Evolutionary conservation across 2,113 vertebrate genomes (phyloP).

Genomic region (Lanius collurio): DNA sequence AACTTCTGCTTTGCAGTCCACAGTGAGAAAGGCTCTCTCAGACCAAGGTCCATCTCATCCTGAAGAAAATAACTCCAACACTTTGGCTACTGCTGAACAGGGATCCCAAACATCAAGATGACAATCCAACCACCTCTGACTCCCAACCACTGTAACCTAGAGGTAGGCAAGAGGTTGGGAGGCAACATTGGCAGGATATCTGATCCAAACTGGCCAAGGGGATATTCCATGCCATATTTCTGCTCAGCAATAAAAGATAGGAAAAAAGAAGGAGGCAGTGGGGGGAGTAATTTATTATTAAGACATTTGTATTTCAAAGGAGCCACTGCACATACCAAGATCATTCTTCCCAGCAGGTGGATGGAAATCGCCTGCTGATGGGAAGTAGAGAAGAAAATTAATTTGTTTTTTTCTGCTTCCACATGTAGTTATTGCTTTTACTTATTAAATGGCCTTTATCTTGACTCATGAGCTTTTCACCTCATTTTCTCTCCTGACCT

Average conservation of each 20-base stretch:
- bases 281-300: accelerated
- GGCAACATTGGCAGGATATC: neutral
- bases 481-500: neutral
- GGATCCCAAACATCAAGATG: neutral
- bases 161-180: neutral
- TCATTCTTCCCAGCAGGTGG: neutral
- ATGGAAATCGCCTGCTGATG: neutral
- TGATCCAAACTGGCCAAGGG: neutral
- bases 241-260: neutral
- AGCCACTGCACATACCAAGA: accelerated
- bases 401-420: neutral
- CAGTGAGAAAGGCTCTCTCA: neutral
- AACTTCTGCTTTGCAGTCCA: neutral
- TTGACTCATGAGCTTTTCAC: neutral
- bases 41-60: neutral
- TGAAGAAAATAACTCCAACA: neutral
- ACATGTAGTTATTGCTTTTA: neutral
- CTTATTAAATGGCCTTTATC: neutral
- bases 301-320: neutral
- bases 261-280: accelerated
- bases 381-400: neutral
- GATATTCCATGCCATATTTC: neutral
- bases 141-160: neutral
- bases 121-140: neutral
- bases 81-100: neutral